Percentiles rank a stretch among this genome's conserved stretches.
Conservation (phyloP, 1,140 invertebrate genomes). For the Physella acuta region DNA sequence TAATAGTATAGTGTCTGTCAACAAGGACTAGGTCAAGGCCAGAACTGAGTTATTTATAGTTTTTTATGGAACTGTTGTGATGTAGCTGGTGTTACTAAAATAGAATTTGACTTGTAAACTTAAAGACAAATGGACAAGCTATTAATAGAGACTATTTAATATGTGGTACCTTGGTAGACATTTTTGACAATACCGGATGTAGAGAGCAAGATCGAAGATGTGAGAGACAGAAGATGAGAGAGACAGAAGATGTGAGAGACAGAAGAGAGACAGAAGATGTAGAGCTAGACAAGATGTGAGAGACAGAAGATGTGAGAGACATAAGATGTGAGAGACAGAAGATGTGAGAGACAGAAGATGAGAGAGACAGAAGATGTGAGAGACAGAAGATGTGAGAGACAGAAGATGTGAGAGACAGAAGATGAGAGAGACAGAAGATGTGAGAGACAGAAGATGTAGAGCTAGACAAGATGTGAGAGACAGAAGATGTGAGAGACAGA, state of each 20-base stretch:
- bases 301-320: slow-evolving; percentile 6
- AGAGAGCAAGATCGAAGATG: not conserved
- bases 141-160: too few species aligned
- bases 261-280: slow-evolving; percentile 2
- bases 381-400: not conserved
- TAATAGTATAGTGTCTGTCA: too few species aligned
- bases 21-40: too few species aligned
- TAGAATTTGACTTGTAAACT: too few species aligned
- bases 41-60: too few species aligned
- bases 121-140: too few species aligned
- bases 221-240: not conserved
- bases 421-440: not conserved
- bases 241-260: slow-evolving; percentile 1
- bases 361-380: slow-evolving; percentile 3
- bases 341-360: not conserved
- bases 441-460: not conserved
- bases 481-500: not conserved
- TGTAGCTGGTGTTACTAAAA: too few species aligned
- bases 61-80: too few species aligned
- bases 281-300: slow-evolving; percentile 6
- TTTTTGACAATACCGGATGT: not conserved
- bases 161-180: not conserved
- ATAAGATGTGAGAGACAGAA: slow-evolving; percentile 2
- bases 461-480: not conserved
- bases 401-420: not conserved